Evolutionary conservation across 2,797 vertebrate species (phyloP).

Genomic region (Urosaurus nigricauda): DNA sequence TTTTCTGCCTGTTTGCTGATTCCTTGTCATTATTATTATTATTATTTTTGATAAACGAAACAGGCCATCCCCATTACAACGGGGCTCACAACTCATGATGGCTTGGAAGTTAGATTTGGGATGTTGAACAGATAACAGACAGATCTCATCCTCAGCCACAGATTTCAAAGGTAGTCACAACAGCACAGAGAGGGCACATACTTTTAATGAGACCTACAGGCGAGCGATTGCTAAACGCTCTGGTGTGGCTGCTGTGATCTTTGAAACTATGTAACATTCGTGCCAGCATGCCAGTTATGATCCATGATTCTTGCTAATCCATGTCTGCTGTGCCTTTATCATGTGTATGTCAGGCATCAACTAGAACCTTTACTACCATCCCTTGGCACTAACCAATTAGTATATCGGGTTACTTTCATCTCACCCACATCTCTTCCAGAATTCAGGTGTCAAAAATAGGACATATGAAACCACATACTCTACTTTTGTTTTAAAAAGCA

Average conservation of each 20-base stretch:
- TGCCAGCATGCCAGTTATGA: constrained; percentile 23
- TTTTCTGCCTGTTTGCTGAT: constrained; percentile 22
- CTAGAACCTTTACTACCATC: constrained; percentile 36
- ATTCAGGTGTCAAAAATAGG: neutral
- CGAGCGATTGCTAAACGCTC: neutral
- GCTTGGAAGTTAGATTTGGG: constrained; percentile 31
- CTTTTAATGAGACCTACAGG: constrained; percentile 50
- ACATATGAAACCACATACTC: neutral
- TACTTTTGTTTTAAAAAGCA: constrained; percentile 5
- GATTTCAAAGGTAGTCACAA: constrained; percentile 31
- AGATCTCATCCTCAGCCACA: neutral
- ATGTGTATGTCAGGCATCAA: neutral
- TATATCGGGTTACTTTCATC: neutral
- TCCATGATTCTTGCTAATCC: constrained; percentile 34
- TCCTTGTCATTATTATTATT: neutral
- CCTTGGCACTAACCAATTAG: constrained; percentile 5
- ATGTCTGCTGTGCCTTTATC: constrained; percentile 37
- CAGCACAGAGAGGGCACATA: neutral
- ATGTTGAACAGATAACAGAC: constrained; percentile 50
- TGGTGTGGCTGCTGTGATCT: constrained; percentile 4
- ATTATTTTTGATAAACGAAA: constrained; percentile 32
- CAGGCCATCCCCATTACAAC: constrained; percentile 29
- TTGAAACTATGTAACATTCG: constrained; percentile 37
- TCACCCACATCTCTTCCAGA: neutral
- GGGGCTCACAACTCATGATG: constrained; percentile 32